Base-by-base conservation (phyloP, 2,888 invertebrate species). In the Tachina grossa region DNA sequence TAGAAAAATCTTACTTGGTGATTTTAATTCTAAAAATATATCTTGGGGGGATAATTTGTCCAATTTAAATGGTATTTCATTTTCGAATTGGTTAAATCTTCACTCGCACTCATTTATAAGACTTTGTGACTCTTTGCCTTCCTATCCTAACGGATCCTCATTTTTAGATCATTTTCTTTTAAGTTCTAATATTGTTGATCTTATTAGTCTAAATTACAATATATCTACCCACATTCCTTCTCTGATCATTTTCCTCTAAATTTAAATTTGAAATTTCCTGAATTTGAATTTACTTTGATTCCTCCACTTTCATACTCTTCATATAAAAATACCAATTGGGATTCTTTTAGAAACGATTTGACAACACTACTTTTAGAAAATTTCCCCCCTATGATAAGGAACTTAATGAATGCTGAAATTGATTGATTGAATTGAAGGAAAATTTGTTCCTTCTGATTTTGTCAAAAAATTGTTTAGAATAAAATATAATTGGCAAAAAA, bases 381-480 rank as follows among this genome's bases (percentile, higher is more conserved):
- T 2, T 47, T 47, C 14, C 14, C 14, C 47, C 47, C 13, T 13
- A 2, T 4, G 47, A 3, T 31, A 13, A 47, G 47, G 47, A 47
- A 47, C 47, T 47, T 47, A 47, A 13, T 47, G 14, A 47, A 47
- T 47, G 14, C 14, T 47, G 47, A 47, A 47, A 47, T 47, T 14
- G n/a, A n/a, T n/a, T n/a, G 31, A 31, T 31, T 31, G 31, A 31
- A 31, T 4, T 31, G 2, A 31, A 49, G 11, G 11, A 49, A 49
- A 49, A 14, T 49, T 49, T 65, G 19, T 19, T 16, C 9, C 65
- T 14, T 65, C 65, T 13, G 47, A 65, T 57, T 59, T 55, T 57
- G 22, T 57, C 9, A 55, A 57, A 57, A 72, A 57, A 72, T 57
- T 57, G 16, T 72, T 45, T 31, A 45, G 57, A 31, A 51, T 69